Percentiles rank a stretch among this genome's conserved stretches.
Evolutionary conservation across 2,113 vertebrate species (phyloP).

Genomic region (Microcebus jonahi): DNA sequence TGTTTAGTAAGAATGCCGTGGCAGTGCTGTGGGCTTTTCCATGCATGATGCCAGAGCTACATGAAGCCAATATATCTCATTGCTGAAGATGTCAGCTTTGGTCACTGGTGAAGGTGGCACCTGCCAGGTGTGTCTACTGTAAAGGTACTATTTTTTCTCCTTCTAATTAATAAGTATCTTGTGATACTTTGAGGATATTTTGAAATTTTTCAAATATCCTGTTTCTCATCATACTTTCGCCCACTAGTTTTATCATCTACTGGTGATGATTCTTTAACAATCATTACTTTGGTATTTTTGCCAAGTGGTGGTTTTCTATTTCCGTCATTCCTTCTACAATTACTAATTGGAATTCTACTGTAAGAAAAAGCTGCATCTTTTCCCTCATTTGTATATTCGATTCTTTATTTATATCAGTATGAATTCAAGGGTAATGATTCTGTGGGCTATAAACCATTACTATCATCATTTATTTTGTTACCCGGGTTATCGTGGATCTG

Average conservation of each 20-base stretch:
- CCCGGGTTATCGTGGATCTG: not conserved
- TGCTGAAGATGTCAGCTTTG: not conserved
- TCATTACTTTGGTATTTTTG: not conserved
- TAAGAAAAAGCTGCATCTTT: not conserved
- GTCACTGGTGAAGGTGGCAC: not conserved
- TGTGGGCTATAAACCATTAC: not conserved
- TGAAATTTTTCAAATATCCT: not conserved
- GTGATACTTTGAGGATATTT: not conserved
- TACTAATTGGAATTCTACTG: not conserved
- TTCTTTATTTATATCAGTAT: not conserved
- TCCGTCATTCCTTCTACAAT: not conserved
- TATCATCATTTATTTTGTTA: not conserved
- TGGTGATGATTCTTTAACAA: too few relatives aligned
- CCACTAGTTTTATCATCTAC: not conserved
- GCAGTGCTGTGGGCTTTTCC: not conserved
- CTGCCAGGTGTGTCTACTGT: not conserved
- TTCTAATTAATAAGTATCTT: not conserved
- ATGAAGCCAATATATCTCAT: rapidly evolving
- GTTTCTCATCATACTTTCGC: not conserved
- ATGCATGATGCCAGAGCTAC: not conserved
- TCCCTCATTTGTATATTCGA: not conserved
- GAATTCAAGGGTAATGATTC: not conserved
- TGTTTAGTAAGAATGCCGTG: not conserved
- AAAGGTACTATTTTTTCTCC: not conserved
- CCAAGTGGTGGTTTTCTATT: not conserved